Evolutionary conservation across 2,888 invertebrate species (phyloP).

Genomic region (Agonopterix heracliana): DNA sequence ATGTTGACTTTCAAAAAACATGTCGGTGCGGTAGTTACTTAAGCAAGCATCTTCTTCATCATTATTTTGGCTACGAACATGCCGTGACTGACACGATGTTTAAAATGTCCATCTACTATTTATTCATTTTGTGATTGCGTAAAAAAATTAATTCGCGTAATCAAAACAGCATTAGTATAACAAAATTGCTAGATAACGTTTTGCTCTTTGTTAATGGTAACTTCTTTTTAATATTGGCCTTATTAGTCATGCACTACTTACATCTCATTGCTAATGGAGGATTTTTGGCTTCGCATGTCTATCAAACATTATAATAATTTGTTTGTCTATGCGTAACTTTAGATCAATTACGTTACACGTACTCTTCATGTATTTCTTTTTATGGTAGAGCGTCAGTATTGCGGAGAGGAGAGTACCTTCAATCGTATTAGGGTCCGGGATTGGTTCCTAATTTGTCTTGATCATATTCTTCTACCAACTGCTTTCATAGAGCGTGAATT

Average conservation of each 20-base stretch:
- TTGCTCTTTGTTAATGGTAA: constrained; percentile 26
- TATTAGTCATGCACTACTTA: constrained; percentile 41
- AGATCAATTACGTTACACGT: too few relatives aligned
- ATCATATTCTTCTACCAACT: too few relatives aligned
- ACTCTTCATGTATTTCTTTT: too few relatives aligned
- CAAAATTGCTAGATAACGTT: constrained; percentile 38
- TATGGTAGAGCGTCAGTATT: too few relatives aligned
- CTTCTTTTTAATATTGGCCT: constrained; percentile 35
- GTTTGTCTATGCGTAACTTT: background rate
- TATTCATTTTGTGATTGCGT: constrained; percentile 31
- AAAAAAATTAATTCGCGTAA: constrained; percentile 60
- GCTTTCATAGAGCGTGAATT: too few relatives aligned
- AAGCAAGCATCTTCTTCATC: constrained; percentile 29
- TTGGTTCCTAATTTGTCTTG: too few relatives aligned
- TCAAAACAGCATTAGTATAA: constrained; percentile 65
- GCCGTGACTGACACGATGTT: constrained; percentile 30
- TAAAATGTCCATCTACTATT: constrained; percentile 20
- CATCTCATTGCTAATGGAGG: constrained; percentile 17
- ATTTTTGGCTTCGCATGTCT: constrained; percentile 11
- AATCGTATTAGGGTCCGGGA: too few relatives aligned
- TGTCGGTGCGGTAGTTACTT: constrained; percentile 23
- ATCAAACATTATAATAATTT: constrained; percentile 5
- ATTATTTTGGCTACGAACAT: constrained; percentile 29
- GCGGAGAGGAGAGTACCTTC: too few relatives aligned
- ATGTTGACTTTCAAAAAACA: constrained; percentile 24